These are phyloP conservation scores for Yponomeuta cagnagella DNA, from an alignment of 2,888 invertebrate genomes.

Conservation along the genomic window DNA sequence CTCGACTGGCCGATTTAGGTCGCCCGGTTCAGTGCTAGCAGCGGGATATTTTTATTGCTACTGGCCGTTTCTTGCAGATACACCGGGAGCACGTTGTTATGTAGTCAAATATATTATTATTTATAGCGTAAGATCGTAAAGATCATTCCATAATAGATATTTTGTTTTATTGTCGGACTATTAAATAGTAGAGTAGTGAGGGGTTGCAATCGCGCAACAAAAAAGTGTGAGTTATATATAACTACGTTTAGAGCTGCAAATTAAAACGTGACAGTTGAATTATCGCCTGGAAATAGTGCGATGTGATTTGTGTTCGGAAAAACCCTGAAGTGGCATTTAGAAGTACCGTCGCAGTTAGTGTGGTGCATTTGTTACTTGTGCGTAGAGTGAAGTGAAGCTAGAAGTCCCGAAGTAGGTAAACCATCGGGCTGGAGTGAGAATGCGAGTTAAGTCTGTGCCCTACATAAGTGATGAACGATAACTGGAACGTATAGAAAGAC, in stretches of 20 bases:
- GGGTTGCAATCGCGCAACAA: neutral
- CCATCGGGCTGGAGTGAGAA: neutral
- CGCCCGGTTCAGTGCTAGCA: conserved; percentile 70
- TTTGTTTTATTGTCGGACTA: conserved; percentile 15
- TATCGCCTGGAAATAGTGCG: conserved; percentile 13
- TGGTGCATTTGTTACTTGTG: conserved; percentile 50
- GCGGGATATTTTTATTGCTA: conserved; percentile 73
- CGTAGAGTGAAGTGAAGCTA: conserved; percentile 32
- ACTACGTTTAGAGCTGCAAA: conserved; percentile 24
- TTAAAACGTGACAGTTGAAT: conserved; percentile 37
- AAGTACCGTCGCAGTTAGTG: conserved; percentile 35
- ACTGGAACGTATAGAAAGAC: neutral
- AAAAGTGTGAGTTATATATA: neutral
- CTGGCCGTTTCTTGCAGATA: conserved; percentile 58
- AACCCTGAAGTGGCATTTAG: conserved; percentile 52
- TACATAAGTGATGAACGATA: no score
- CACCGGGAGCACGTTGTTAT: conserved; percentile 56
- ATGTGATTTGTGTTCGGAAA: conserved; percentile 29
- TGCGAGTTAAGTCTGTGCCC: no score
- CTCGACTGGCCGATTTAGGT: conserved; percentile 61
- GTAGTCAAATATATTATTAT: conserved; percentile 56
- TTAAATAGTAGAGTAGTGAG: neutral
- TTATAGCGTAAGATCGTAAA: conserved; percentile 63
- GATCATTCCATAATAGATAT: conserved; percentile 67
- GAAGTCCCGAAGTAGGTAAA: neutral